These are phyloP conservation scores for Microcebus tavaratra DNA, from an alignment of 2,113 vertebrate genomes.

Conservation along the genomic window DNA sequence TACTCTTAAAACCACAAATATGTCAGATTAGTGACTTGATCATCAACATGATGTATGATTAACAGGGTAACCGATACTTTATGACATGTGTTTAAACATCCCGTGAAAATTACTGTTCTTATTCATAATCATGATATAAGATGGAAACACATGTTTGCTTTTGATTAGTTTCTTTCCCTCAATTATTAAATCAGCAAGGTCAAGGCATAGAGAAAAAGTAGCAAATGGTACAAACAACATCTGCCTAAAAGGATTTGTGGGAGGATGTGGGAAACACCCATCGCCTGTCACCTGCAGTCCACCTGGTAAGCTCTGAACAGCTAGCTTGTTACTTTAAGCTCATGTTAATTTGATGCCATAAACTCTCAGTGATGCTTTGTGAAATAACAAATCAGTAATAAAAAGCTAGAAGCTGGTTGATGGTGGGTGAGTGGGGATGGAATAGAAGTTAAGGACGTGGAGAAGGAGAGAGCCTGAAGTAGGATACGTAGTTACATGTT, in stretches of 20 bases:
- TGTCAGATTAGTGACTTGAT: not conserved
- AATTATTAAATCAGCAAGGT: not conserved
- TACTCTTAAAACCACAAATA: not conserved
- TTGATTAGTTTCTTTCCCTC: not conserved
- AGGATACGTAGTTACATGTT: not conserved
- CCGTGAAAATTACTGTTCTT: not conserved
- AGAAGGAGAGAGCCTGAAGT: not conserved
- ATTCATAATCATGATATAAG: not conserved
- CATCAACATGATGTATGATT: not conserved
- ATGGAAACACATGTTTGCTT: not conserved
- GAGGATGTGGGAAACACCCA: not conserved
- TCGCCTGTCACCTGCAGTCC: fast-evolving
- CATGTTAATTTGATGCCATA: not conserved
- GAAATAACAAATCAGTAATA: not conserved
- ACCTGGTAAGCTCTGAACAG: not conserved
- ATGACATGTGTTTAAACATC: not conserved
- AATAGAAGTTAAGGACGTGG: not conserved
- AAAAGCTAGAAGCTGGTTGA: not conserved
- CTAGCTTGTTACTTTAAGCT: not conserved
- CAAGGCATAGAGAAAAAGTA: not conserved
- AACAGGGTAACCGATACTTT: not conserved
- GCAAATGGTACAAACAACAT: not conserved
- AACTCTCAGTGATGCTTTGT: not conserved
- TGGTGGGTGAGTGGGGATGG: fast-evolving
- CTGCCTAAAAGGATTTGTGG: not conserved